phyloP scores from a whole-genome alignment of 2,888 invertebrate genomes.

The Melieria crassipennis region DNA sequence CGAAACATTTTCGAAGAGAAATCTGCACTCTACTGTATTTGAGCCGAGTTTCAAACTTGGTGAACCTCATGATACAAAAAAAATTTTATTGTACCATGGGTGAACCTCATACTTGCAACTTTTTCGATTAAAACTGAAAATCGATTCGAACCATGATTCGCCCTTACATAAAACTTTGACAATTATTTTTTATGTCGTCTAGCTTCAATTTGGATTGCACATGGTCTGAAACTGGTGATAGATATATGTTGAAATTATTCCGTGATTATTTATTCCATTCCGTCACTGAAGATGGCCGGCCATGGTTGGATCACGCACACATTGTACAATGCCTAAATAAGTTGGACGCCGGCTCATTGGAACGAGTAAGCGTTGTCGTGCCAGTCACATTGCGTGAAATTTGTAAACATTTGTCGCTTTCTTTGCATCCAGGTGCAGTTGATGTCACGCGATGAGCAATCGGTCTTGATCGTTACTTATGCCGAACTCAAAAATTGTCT shows the following conservation, averaged over 20 bases:
- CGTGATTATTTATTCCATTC: conserved; percentile 98
- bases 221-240: conserved; percentile 98
- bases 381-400: background rate
- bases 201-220: conserved; percentile 91
- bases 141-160: too few species aligned
- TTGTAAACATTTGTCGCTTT: conserved; percentile 1
- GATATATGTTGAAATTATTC: conserved; percentile 98
- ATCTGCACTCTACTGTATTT: too few species aligned
- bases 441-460: conserved; percentile 96
- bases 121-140: too few species aligned
- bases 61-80: too few species aligned
- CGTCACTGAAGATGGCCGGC: conserved; percentile 89
- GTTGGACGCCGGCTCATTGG: conserved; percentile 82
- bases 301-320: conserved; percentile 97
- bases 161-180: background rate
- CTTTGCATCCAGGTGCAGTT: conserved; percentile 78
- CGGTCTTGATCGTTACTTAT: conserved; percentile 94
- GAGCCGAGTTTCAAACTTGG: too few species aligned
- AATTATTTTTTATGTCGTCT: conserved; percentile 11
- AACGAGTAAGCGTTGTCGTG: conserved; percentile 71
- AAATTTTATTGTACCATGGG: too few species aligned
- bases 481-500: conserved; percentile 95
- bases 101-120: too few species aligned
- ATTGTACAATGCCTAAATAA: conserved; percentile 94
- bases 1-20: too few species aligned